Evolutionary conservation across 2,888 invertebrate species (phyloP).

Genomic region (Amaurobius ferox): DNA sequence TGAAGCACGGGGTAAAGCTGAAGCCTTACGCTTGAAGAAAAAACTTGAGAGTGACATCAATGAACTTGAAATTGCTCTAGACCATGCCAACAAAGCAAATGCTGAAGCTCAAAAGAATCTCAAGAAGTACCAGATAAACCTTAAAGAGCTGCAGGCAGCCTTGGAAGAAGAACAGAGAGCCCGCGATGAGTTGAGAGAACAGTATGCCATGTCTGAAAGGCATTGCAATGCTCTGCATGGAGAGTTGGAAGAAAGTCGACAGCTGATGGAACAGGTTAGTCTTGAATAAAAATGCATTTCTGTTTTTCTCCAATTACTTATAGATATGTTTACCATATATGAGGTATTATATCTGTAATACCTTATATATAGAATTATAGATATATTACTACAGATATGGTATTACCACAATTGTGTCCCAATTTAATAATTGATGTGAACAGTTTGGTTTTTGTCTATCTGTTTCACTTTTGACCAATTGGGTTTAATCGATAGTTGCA

Average conservation of each 20-base stretch:
- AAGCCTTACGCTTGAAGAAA: constrained; percentile 99
- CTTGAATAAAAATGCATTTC: no score
- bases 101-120: constrained; percentile 99
- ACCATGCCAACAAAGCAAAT: constrained; percentile 99
- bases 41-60: constrained; percentile 99
- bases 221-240: constrained; percentile 97
- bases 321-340: no score
- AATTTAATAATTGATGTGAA: no score
- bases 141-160: constrained; percentile 96
- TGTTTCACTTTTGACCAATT: no score
- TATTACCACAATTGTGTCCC: no score
- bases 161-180: constrained; percentile 99
- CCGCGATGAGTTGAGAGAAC: constrained; percentile 98
- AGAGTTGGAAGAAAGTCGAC: constrained; percentile 98
- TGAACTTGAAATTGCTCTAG: constrained; percentile 98
- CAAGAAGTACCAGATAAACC: constrained; percentile 98
- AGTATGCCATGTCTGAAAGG: constrained; percentile 97
- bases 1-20: constrained; percentile 99
- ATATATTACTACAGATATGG: no score
- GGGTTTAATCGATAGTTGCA: no score
- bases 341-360: no score
- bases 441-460: no score
- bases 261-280: constrained; percentile 90
- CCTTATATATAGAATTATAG: no score
- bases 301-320: no score